Base-by-base conservation (phyloP, 30 jellyfish, hydroid and myxozoan genomes). In the Calvadosia cruxmelitensis region DNA sequence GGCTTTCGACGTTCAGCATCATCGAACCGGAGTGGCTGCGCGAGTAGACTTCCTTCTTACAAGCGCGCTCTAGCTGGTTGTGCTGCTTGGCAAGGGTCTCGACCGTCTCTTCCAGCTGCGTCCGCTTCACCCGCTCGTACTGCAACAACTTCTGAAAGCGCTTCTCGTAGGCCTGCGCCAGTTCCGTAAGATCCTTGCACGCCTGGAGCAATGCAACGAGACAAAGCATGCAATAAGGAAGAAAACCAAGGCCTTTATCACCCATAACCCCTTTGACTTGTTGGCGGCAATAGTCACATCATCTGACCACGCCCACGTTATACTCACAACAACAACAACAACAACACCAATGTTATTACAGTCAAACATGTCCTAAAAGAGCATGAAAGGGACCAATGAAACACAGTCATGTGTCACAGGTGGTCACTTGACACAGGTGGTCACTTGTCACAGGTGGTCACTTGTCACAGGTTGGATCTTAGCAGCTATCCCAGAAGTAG, bases 11-110 rank as follows among this genome's bases (percentile, higher is more conserved):
- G 24, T 23, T 29, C 33, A 68, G 51, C 74, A 35, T 49, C 49
- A 36, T 53, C 51, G 33, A 53, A 35, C 51, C 52, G 33, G 74
- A 0, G 26, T 64, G 30, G 3, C 24, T 27, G 16, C 66, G 27
- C 24, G 57, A 75, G 48, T 75, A 53, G 3, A 29, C 86, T 1
- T 75, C 66, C 31, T 75, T 78, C 72, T 91, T 85, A 66, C 99
- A 91, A 25, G 93, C 95, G 50, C 50, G 71, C 81, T 91, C 99
- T 65, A 91, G 70, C 42, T 74, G 83, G 77, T 83, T 91, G 84
- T 91, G 99, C 63, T 91, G 99, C 52, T 81, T 91, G 0, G 99
- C 99, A 20, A 91, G 83, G 15, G 99, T 91, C 69, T 91, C 99
- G 26, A 91, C 99, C 2, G 99, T 91, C 84, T 91, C 99, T 53